Conservation (phyloP, 2,888 invertebrate genomes). For the Synergus umbraculus region DNA sequence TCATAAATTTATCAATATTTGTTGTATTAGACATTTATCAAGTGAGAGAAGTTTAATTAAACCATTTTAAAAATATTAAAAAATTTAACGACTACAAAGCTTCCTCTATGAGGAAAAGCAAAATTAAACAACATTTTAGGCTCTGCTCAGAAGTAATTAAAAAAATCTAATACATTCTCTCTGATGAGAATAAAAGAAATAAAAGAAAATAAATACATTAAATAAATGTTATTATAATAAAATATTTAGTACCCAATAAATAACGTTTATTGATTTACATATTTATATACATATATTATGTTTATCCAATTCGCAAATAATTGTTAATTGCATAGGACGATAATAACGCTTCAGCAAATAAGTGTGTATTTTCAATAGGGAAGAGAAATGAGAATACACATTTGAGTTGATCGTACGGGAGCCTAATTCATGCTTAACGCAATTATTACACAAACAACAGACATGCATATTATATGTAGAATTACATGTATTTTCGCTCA, state of each 20-base stretch:
- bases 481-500: neutral
- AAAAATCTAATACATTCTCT: too few relatives aligned
- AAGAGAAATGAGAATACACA: neutral
- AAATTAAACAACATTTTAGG: too few relatives aligned
- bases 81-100: too few relatives aligned
- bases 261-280: slow-evolving; percentile 27
- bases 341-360: slow-evolving; percentile 15
- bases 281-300: neutral
- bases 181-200: too few relatives aligned
- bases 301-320: slow-evolving; percentile 28
- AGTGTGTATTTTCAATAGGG: neutral
- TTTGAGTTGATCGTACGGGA: neutral
- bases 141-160: too few relatives aligned
- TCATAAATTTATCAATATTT: too few relatives aligned
- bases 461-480: slow-evolving; percentile 8
- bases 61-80: too few relatives aligned
- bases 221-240: neutral
- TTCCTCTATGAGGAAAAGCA: too few relatives aligned
- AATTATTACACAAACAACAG: slow-evolving; percentile 17
- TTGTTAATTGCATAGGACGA: slow-evolving; percentile 6
- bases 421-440: neutral
- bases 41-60: too few relatives aligned
- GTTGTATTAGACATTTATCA: too few relatives aligned
- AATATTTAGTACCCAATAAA: slow-evolving; percentile 9
- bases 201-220: neutral